Percentiles rank a stretch among this genome's conserved stretches.
These are phyloP conservation scores for Apteryx owenii DNA, from an alignment of 2,113 vertebrate genomes.

Conservation along the genomic window DNA sequence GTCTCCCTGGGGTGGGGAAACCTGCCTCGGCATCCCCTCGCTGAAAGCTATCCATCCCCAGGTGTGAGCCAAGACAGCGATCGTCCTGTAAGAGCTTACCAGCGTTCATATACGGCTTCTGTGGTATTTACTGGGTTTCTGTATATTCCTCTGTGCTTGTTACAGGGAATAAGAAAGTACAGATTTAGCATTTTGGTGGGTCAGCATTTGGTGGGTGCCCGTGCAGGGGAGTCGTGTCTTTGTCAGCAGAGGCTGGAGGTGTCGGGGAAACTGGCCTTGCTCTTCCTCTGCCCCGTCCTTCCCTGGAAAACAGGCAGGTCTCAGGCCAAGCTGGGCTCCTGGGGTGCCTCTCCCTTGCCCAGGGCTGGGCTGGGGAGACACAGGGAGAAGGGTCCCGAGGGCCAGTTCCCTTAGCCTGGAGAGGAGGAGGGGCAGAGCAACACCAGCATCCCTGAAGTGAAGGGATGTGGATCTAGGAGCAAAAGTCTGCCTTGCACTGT, in stretches of 20 bases:
- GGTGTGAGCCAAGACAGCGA: background rate
- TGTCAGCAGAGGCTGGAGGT: background rate
- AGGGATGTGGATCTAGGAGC: background rate
- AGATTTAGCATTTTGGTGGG: background rate
- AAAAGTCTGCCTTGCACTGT: background rate
- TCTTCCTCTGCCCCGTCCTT: accelerated
- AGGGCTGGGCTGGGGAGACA: background rate
- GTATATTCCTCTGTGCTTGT: background rate
- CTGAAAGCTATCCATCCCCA: background rate
- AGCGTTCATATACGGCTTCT: background rate
- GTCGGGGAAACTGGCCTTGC: accelerated
- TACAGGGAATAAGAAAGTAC: background rate
- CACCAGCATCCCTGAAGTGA: background rate
- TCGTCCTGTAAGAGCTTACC: background rate
- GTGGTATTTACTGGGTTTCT: background rate
- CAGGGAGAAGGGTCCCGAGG: background rate
- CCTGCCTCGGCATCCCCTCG: background rate
- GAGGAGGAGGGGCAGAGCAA: background rate
- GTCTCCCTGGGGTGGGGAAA: background rate
- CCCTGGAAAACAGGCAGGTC: background rate
- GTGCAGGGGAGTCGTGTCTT: too few species aligned
- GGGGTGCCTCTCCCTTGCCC: background rate
- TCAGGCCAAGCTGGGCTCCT: background rate
- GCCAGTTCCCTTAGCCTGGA: background rate
- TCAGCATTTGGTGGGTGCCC: background rate